Evolutionary conservation across 2,797 vertebrate genomes (phyloP).

Genomic region (Glyptemys insculpta): DNA sequence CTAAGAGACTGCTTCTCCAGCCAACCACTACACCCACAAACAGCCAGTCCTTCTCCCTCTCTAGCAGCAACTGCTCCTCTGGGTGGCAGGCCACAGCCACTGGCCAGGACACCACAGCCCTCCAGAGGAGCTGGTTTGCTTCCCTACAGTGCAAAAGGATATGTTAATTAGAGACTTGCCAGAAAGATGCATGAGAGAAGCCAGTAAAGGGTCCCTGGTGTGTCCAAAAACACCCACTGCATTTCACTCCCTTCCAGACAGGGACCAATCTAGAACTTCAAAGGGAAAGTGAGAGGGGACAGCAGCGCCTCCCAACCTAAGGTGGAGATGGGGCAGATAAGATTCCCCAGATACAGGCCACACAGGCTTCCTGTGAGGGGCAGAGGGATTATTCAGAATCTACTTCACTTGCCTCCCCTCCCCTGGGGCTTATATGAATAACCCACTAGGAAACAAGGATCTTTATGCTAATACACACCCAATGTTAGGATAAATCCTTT

Average conservation of each 20-base stretch:
- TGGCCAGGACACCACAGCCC: constrained; percentile 34
- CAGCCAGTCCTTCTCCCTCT: not conserved
- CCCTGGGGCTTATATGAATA: not conserved
- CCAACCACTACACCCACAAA: not conserved
- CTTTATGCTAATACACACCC: not conserved
- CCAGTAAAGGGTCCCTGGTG: not conserved
- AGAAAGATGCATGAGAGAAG: constrained; percentile 56
- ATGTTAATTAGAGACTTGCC: constrained; percentile 52
- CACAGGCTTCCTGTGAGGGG: constrained; percentile 26
- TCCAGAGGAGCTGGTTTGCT: not conserved
- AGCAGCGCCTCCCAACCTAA: constrained; percentile 64
- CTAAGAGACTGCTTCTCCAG: not conserved
- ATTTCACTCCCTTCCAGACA: constrained; percentile 61
- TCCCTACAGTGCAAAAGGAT: constrained; percentile 45
- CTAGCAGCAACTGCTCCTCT: constrained; percentile 43
- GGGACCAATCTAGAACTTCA: constrained; percentile 79
- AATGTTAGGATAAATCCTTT: not conserved
- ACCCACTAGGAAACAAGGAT: not conserved
- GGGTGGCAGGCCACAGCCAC: constrained; percentile 55
- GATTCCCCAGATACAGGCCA: constrained; percentile 53
- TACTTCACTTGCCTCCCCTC: not conserved
- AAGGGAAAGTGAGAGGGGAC: constrained; percentile 77
- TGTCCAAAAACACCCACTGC: constrained; percentile 40
- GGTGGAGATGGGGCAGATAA: constrained; percentile 70
- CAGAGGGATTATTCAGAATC: constrained; percentile 39